A percentile compares a stretch with the other conserved stretches of the same genome.
phyloP scores from a whole-genome alignment of 37 sponge, comb jelly and placozoan genomes.

The Cliona cf. orientalis region DNA sequence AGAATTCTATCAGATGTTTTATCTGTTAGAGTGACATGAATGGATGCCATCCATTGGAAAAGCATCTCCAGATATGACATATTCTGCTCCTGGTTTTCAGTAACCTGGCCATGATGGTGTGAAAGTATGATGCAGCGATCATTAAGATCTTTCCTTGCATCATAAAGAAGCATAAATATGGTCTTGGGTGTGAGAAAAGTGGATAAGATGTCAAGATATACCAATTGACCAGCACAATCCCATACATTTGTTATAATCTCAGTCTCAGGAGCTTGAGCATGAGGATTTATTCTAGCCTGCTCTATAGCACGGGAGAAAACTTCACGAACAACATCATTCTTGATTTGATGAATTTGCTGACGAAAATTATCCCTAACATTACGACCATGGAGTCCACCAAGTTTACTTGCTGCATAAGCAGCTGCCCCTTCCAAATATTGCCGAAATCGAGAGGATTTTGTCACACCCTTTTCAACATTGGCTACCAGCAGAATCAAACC shows the following conservation, averaged over 20 bases:
- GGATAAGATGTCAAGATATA: constrained; percentile 50
- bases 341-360: no score
- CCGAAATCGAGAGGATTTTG: no score
- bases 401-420: no score
- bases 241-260: constrained; percentile 43
- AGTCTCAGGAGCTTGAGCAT: neutral
- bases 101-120: constrained; percentile 16
- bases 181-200: constrained; percentile 53
- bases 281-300: neutral
- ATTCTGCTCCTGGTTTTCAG: neutral
- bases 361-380: no score
- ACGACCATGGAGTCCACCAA: no score
- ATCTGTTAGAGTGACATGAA: constrained; percentile 28
- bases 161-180: constrained; percentile 55
- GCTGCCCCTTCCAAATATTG: no score
- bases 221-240: constrained; percentile 73
- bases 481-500: constrained; percentile 6
- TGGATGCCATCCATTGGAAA: constrained; percentile 47
- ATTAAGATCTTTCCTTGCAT: constrained; percentile 40
- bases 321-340: no score
- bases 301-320: neutral
- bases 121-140: neutral
- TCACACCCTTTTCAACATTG: no score
- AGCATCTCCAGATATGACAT: constrained; percentile 24
- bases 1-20: no score